Evolutionary conservation across 2,113 vertebrate genomes (phyloP), one percentile per base, ranked within the genome.

Genomic region (Rhizomys pruinosus): DNA sequence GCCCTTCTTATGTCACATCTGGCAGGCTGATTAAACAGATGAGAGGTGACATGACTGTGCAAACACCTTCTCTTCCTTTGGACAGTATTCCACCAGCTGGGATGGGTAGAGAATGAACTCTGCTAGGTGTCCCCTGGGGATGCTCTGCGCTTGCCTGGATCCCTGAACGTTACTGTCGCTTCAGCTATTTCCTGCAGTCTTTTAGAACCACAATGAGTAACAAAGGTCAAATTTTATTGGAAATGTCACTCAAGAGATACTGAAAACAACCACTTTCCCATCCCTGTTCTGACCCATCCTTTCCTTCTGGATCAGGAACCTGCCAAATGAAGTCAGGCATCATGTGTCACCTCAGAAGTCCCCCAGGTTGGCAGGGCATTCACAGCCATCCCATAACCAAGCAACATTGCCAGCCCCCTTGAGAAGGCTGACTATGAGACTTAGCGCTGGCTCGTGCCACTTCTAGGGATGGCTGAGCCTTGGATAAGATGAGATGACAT

Each of bases 201-300:
- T 64, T 80, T 37, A 85, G 66, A 27, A 52, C 16, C 78, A 89
- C 23, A 59, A 37, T 20, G 23, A 59, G 47, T 32, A 91, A 32
- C 37, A 87, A 91, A 71, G 85, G 89, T 84, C 84, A 84, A 74
- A 29, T 76, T 63, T 42, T 68, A n/a, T 57, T 82, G 64, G 69
- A 74, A 89, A 55, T 73, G 63, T 69, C 80, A 89, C 61, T 88
- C 85, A 23, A 74, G 59, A 61, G 3, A 29, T 27, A 44, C 11
- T 37, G 57, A 42, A 85, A 86, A 85, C 68, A 92, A 55, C n/a
- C 12, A n/a, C 17, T 39, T 59, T 44, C 32, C 52, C 66, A 47
- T 84, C 64, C 42, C 79, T 23, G 25, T 69, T 81, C 71, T n/a
- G 17, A 63, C 52, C 27, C 12, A 25, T 32, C 52, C 52, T 42